Evolutionary conservation across 2,797 vertebrate genomes (phyloP), one percentile per base, ranked within the genome.

Genomic region (Liasis olivaceus): DNA sequence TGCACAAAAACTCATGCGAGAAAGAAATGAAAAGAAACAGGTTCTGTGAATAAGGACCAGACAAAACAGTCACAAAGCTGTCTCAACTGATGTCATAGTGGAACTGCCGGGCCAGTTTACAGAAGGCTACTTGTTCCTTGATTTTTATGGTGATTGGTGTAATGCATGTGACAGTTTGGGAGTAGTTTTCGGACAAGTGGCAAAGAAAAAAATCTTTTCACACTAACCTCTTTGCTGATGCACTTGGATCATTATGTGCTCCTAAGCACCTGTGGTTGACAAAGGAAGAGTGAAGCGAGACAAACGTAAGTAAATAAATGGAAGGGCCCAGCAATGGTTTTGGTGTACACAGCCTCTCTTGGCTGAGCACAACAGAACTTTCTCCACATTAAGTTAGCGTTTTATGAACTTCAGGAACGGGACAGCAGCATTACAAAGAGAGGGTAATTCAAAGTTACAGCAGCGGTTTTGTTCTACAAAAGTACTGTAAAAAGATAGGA

Each of bases 201-300:
- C 93, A 96, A 97, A 98, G 97, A 98, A 98, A 98, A 97, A 98
- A 98, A 97, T 96, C 93, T 92, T 86, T 91, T 96, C 96, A 98
- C 98, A 98, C 98, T 97, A 94, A 96, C 95, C 94, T 94, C 94
- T 93, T 96, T 96, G 98, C 96, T 97, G 94, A 97, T 97, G 97
- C 95, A 95, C 87, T 20, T 69, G 93, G 95, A 97, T 95, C 95
- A 97, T 98, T 98, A 93, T 96, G 97, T 31, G 26, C 95, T 96
- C 86, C n/a, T 97, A 98, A 98, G 97, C 98, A 99, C 98, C 99
- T 99, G 98, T 98, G 98, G 97, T 96, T 97, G 97, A 97, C 97
- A 98, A 98, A 97, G 97, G 96, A 91, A 90, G 93, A 94, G 5
- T 89, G 93, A 56, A 93, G 31, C 92, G 94, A 91, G 93, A 96